phyloP scores from a whole-genome alignment of 2,888 invertebrate species.

The Bursaphelenchus okinawaensis region DNA sequence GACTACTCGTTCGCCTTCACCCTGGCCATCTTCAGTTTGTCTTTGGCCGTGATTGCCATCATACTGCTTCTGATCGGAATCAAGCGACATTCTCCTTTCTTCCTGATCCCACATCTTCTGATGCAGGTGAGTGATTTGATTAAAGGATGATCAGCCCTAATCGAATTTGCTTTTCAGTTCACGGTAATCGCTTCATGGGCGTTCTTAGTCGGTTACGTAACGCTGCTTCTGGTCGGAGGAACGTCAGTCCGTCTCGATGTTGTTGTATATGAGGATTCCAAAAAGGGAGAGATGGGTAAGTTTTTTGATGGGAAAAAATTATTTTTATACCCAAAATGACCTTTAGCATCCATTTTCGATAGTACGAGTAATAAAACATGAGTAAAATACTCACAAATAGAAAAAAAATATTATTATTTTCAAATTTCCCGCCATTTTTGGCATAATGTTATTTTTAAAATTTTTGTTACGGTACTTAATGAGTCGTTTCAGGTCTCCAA shows the following conservation, averaged over 20 bases:
- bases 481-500: not conserved
- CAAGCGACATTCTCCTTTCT: conserved; percentile 22
- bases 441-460: no score
- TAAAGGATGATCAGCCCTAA: conserved; percentile 5
- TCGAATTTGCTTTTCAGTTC: conserved; percentile 23
- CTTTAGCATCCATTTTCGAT: not conserved
- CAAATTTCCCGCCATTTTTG: no score
- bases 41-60: conserved; percentile 29
- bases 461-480: not conserved
- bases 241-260: conserved; percentile 30
- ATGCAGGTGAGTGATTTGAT: conserved; percentile 28
- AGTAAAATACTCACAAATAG: no score
- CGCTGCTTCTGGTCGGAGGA: conserved; percentile 30
- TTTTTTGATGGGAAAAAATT: not conserved
- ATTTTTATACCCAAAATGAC: conserved; percentile 10
- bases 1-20: conserved; percentile 18
- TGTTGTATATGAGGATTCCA: conserved; percentile 30
- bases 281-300: conserved; percentile 28
- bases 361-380: no score
- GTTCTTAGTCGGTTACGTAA: conserved; percentile 23
- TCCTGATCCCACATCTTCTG: conserved; percentile 31
- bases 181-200: conserved; percentile 24
- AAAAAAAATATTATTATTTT: no score
- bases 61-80: conserved; percentile 27
- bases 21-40: conserved; percentile 23